Conservation (phyloP, 2,888 invertebrate species). For the Pachliopta kotzebuea region DNA sequence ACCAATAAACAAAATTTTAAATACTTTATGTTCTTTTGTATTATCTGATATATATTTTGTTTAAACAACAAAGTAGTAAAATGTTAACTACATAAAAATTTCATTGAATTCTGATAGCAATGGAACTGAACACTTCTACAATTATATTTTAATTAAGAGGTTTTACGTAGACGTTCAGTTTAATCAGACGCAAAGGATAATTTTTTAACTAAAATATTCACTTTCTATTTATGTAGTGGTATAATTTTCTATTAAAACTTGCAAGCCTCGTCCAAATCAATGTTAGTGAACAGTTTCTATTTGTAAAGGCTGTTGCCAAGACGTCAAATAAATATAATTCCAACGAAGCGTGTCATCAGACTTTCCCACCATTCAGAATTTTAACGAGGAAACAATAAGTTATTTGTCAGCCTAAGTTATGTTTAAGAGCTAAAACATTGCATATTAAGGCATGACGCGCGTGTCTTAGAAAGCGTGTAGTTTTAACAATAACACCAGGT, state of each 20-base stretch:
- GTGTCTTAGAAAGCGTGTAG: slow-evolving; percentile 25
- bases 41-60: too few species aligned
- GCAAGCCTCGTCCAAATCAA: slow-evolving; percentile 1
- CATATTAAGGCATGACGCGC: slow-evolving; percentile 19
- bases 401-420: slow-evolving; percentile 24
- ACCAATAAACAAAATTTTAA: too few species aligned
- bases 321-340: slow-evolving; percentile 29
- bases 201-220: background rate
- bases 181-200: too few species aligned
- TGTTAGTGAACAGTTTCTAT: slow-evolving; percentile 17
- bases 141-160: too few species aligned
- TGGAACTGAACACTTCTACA: too few species aligned
- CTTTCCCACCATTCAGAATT: slow-evolving; percentile 28
- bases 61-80: too few species aligned
- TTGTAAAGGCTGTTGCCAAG: slow-evolving; percentile 20
- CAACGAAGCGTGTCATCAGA: slow-evolving; percentile 19
- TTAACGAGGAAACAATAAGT: slow-evolving; percentile 27
- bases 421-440: slow-evolving; percentile 22
- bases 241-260: slow-evolving; percentile 14
- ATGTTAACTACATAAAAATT: too few species aligned
- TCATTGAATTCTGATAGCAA: too few species aligned
- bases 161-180: too few species aligned
- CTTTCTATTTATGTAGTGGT: slow-evolving; percentile 15
- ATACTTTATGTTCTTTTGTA: too few species aligned
- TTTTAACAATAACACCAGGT: slow-evolving; percentile 7